Evolutionary conservation across 2,888 invertebrate species (phyloP), one percentile per base, ranked within the genome.

Genomic region (Melieria omissa): DNA sequence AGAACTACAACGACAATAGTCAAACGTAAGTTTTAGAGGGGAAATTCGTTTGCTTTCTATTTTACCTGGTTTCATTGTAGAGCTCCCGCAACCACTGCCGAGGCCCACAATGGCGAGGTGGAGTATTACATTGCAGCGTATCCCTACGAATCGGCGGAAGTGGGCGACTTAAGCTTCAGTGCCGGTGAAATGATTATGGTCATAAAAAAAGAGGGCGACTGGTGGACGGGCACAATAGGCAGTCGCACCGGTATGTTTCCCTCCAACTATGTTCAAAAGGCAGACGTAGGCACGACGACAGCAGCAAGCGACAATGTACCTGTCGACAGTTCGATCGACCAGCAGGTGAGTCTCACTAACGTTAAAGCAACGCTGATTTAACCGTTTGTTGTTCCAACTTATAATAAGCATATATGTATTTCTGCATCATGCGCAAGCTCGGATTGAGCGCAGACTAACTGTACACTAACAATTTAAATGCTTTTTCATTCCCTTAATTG

Each of bases 171-270:
- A 73, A 92, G 90, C 73, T 98, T 98, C 87, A 93, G 93, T 78
- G 92, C 91, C 0, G 93, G 97, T 0, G 98, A 98, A 86, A 89
- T 93, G 79, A 93, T 99, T 72, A 90, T 92, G 78, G 97, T 99
- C 1, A 90, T 92, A 54, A 93, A 96, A 75, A 92, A 94, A 75
- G 97, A 98, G 74, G 98, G 97, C 0, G 98, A 99, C 84, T 99
- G 99, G 99, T 99, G 99, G 99, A 98, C 98, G 5, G 99, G 99
- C 45, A 91, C 92, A 76, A 91, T 96, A 78, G 95, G 93, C 55
- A 89, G 92, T 80, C 86, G 92, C 75, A 91, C 90, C 9, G 99
- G 99, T 70, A 97, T 99, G 78, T 99, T 99, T 88, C 99, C 99
- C 0, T 97, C 96, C 3, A 99, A 98, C 89, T 99, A 99, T 88